These are phyloP conservation scores for Wasmannia auropunctata DNA, from an alignment of 1,140 invertebrate species.

Conservation along the genomic window DNA sequence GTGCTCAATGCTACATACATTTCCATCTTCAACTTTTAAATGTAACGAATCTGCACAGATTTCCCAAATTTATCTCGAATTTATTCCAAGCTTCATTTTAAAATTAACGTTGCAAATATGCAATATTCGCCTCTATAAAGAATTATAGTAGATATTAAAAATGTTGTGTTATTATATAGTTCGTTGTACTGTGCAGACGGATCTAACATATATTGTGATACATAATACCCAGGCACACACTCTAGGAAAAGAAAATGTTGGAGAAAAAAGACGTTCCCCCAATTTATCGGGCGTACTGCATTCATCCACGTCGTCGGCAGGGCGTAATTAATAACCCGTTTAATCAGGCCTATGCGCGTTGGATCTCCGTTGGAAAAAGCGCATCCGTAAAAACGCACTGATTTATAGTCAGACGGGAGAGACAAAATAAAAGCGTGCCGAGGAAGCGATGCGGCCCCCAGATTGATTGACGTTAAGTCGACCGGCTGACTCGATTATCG, in stretches of 20 bases:
- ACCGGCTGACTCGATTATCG: conserved; percentile 80
- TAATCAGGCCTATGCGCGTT: conserved; percentile 77
- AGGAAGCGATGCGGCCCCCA: conserved; percentile 50
- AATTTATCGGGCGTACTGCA: conserved; percentile 75
- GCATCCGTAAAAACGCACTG: conserved; percentile 77
- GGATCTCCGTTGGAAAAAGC: conserved; percentile 74
- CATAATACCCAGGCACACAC: neutral
- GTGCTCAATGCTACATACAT: no score
- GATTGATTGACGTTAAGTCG: conserved; percentile 81
- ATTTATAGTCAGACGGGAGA: conserved; percentile 78
- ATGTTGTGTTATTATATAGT: neutral
- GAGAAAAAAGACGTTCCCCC: conserved; percentile 72
- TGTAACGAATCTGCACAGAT: no score
- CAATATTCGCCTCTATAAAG: no score
- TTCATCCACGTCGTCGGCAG: conserved; percentile 78
- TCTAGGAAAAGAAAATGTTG: conserved; percentile 63
- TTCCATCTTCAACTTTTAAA: no score
- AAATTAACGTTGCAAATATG: no score
- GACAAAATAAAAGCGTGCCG: conserved; percentile 52
- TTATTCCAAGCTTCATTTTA: no score
- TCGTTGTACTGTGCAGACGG: neutral
- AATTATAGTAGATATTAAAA: no score
- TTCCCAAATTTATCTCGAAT: no score
- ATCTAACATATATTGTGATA: neutral
- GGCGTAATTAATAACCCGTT: conserved; percentile 82